A percentile compares a stretch with the other conserved stretches of the same genome.
Evolutionary conservation across 2,113 vertebrate species (phyloP).

Genomic region (Peromyscus polionotus): DNA sequence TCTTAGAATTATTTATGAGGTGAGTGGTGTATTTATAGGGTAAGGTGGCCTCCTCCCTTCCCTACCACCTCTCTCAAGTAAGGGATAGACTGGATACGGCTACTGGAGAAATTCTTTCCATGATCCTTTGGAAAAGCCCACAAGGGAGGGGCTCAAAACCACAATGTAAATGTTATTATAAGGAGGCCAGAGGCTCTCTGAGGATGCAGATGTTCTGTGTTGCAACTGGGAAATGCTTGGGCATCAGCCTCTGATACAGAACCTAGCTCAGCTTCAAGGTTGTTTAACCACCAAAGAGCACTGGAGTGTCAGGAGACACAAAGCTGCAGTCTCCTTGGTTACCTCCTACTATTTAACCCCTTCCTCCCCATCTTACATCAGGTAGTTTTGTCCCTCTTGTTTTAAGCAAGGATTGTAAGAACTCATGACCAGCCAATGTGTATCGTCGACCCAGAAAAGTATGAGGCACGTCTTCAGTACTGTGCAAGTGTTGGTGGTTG

Average conservation of each 20-base stretch:
- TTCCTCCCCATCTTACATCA: background rate
- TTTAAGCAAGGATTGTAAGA: background rate
- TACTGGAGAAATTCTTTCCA: background rate
- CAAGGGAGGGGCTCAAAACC: background rate
- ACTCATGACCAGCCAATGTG: background rate
- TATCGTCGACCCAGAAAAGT: background rate
- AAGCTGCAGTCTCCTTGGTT: background rate
- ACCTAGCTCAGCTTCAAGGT: background rate
- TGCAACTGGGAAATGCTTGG: background rate
- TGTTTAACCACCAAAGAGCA: background rate
- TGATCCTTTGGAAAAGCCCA: background rate
- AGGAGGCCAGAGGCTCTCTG: too few species aligned
- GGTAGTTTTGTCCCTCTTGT: background rate
- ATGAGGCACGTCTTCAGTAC: too few species aligned
- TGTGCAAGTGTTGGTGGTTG: background rate
- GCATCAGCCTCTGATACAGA: background rate
- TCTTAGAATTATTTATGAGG: background rate
- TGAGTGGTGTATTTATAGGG: background rate
- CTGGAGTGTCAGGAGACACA: background rate
- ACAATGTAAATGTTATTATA: background rate
- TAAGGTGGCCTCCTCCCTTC: background rate
- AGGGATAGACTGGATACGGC: background rate
- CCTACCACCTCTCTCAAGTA: background rate
- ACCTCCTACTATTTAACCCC: background rate
- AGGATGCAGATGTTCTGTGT: background rate